Evolutionary conservation across 2,797 vertebrate species (phyloP).

Genomic region (Hozukius guyotensis): DNA sequence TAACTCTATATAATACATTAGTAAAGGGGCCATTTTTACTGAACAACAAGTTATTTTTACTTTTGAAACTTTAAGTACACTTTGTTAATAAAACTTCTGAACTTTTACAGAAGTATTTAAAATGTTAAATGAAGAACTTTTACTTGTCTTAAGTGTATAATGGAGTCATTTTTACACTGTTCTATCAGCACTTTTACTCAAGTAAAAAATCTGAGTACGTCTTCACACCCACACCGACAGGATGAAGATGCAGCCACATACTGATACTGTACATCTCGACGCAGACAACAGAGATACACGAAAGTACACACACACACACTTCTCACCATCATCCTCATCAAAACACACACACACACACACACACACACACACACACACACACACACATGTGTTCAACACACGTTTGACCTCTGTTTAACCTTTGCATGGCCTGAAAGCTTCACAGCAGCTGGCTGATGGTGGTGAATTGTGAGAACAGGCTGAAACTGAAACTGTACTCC

Average conservation of each 20-base stretch:
- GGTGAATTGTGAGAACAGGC: conserved; percentile 64
- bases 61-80: neutral
- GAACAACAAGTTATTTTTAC: neutral
- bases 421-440: conserved; percentile 46
- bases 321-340: neutral
- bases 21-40: neutral
- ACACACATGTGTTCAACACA: neutral
- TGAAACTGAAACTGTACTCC: conserved; percentile 71
- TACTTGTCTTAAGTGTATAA: neutral
- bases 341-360: neutral
- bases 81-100: no score
- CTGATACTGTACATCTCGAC: no score
- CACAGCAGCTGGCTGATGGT: conserved; percentile 69
- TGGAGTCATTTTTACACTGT: neutral
- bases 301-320: neutral
- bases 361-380: neutral
- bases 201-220: neutral
- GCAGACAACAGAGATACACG: neutral
- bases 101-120: neutral
- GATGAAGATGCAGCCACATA: neutral
- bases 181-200: neutral
- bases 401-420: conserved; percentile 61
- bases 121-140: neutral
- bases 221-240: neutral
- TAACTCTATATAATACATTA: neutral